Conservation (phyloP, 1,140 invertebrate species). For the Hylyphantes graminicola region DNA sequence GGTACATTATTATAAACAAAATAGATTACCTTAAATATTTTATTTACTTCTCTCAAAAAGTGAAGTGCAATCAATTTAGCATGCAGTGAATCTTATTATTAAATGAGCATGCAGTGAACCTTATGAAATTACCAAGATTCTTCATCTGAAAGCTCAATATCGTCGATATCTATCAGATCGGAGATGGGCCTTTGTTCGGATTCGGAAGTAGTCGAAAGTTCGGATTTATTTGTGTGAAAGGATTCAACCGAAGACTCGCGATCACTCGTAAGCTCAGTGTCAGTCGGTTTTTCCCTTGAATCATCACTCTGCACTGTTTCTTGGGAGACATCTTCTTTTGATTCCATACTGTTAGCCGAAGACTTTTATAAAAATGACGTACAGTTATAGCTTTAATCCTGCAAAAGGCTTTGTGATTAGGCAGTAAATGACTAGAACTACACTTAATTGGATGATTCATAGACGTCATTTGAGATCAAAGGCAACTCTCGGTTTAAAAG, state of each 20-base stretch:
- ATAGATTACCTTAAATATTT: too few relatives aligned
- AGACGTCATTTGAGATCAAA: neutral
- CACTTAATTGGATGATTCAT: neutral
- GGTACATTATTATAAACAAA: too few relatives aligned
- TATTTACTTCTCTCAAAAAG: too few relatives aligned
- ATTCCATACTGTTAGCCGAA: constrained; percentile 14
- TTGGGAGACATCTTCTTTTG: neutral
- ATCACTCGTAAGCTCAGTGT: constrained; percentile 22
- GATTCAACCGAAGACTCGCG: constrained; percentile 52
- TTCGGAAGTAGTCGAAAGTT: constrained; percentile 45
- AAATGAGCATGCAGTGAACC: too few relatives aligned
- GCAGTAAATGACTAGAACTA: constrained; percentile 34
- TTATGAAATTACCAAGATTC: constrained; percentile 44
- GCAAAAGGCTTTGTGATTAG: neutral
- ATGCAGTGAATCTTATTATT: too few relatives aligned
- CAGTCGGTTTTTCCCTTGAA: neutral
- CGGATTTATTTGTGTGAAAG: constrained; percentile 49
- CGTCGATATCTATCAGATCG: constrained; percentile 50
- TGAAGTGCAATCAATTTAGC: too few relatives aligned
- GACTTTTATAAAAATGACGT: neutral
- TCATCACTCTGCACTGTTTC: constrained; percentile 1
- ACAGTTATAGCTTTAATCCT: neutral
- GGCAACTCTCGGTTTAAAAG: too few relatives aligned
- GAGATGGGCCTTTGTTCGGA: neutral
- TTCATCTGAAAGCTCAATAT: constrained; percentile 50